A percentile compares a stretch with the other conserved stretches of the same genome.
These are phyloP conservation scores for Rhinopomastus cyanomelas DNA, from an alignment of 2,113 vertebrate genomes.

Conservation along the genomic window DNA sequence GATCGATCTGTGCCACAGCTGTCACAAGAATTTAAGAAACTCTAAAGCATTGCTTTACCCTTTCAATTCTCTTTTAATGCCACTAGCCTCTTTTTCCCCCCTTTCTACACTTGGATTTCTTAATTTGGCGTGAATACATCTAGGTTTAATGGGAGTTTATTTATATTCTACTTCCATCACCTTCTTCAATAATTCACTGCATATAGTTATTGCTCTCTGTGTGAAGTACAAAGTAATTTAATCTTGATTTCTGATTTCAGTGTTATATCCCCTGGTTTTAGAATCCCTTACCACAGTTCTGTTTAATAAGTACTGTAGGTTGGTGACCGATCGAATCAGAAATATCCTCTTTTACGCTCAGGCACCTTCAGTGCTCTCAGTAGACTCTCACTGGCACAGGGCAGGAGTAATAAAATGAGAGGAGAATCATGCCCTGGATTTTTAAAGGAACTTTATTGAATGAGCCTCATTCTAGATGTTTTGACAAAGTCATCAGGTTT, in stretches of 20 bases:
- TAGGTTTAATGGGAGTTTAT: background rate
- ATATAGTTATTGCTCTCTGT: background rate
- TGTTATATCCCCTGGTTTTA: background rate
- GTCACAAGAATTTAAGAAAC: background rate
- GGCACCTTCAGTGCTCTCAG: background rate
- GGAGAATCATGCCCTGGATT: background rate
- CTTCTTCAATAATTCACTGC: background rate
- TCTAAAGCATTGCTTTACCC: background rate
- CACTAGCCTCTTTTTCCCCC: background rate
- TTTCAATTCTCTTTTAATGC: background rate
- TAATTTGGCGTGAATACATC: background rate
- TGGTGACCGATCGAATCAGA: background rate
- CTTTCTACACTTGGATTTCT: background rate
- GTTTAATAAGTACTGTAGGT: background rate
- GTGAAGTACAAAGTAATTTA: background rate
- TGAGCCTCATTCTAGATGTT: background rate
- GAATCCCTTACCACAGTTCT: background rate
- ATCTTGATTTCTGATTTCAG: constrained; percentile 1
- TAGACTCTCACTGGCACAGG: background rate
- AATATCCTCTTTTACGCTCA: background rate
- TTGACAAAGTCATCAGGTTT: background rate
- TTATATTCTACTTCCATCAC: background rate
- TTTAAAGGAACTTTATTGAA: background rate
- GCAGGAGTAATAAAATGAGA: background rate
- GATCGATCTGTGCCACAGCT: background rate